phyloP scores from a whole-genome alignment of 2,113 vertebrate species.

The Actenoides hombroni region DNA sequence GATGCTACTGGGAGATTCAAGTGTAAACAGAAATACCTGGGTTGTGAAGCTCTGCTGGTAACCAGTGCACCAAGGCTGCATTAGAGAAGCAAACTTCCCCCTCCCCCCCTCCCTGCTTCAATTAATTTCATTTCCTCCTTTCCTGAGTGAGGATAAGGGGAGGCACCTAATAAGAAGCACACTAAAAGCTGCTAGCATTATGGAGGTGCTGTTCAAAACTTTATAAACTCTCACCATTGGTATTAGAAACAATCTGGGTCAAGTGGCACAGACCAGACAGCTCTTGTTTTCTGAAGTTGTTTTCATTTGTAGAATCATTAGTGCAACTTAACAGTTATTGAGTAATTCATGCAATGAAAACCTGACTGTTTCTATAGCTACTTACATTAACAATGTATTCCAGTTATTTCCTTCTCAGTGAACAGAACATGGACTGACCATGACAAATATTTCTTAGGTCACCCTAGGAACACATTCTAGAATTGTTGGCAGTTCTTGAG shows the following conservation, averaged over 20 bases:
- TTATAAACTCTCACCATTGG: neutral
- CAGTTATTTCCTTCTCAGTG: neutral
- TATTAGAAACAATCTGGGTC: neutral
- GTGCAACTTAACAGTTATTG: neutral
- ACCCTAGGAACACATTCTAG: neutral
- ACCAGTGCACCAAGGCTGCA: neutral
- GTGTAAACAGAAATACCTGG: neutral
- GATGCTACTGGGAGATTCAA: neutral
- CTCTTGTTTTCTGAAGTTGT: neutral
- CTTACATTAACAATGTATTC: neutral
- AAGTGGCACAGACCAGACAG: neutral
- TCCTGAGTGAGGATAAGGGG: neutral
- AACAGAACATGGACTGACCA: neutral
- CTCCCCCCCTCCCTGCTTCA: too few species aligned
- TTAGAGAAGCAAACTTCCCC: neutral
- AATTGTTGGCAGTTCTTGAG: neutral
- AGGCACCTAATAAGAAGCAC: neutral
- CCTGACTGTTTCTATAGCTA: neutral
- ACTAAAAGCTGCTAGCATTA: neutral
- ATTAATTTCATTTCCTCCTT: neutral
- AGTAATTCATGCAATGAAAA: neutral
- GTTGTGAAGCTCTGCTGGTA: neutral
- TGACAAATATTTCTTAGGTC: neutral
- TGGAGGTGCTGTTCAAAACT: neutral
- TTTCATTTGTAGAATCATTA: neutral